Base-by-base conservation (phyloP, 2,113 vertebrate species). In the Himantopus leucocephalus region DNA sequence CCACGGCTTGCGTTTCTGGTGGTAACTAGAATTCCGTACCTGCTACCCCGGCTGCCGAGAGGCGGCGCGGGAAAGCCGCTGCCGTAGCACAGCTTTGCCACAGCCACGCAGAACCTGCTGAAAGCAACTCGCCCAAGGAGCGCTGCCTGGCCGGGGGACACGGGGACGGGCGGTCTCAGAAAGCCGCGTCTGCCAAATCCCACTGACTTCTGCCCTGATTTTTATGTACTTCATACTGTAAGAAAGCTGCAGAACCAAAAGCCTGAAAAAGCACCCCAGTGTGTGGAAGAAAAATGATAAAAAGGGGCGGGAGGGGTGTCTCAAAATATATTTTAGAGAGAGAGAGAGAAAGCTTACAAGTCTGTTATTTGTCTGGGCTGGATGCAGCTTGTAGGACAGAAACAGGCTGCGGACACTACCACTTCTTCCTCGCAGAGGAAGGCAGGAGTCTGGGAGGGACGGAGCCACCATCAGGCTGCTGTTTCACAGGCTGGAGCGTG, bases 151-250 rank as follows among this genome's bases (percentile, higher is more conserved):
- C 96, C 88, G n/a, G 37, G 68, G 73, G 93, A 94, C 66, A 89
- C 19, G 17, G 58, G 35, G 71, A 88, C 70, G 84, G 24, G 20
- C 1, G 6, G 52, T 37, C 72, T 58, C 79, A 58, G 34, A 76
- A 80, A 80, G 87, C 15, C 37, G 2, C 56, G 45, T 59, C 92
- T 90, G 87, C 91, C 93, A 88, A 58, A 88, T 82, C 66, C 85
- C 91, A 47, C 68, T 80, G 88, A 83, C 79, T 95, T 92, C 37
- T 94, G 77, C 92, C 93, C 93, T 84, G 58, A 73, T 90, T 90
- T 83, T 74, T 47, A 39, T 32, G 26, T 14, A 18, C 34, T 26
- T 76, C 60, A 39, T 64, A 39, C 70, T 43, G 50, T 35, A 71
- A 56, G 34, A 18, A 90, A 53, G 67, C 17, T 81, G 78, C 8